phyloP scores from a whole-genome alignment of 2,888 invertebrate species.

The Mythimna pallens region DNA sequence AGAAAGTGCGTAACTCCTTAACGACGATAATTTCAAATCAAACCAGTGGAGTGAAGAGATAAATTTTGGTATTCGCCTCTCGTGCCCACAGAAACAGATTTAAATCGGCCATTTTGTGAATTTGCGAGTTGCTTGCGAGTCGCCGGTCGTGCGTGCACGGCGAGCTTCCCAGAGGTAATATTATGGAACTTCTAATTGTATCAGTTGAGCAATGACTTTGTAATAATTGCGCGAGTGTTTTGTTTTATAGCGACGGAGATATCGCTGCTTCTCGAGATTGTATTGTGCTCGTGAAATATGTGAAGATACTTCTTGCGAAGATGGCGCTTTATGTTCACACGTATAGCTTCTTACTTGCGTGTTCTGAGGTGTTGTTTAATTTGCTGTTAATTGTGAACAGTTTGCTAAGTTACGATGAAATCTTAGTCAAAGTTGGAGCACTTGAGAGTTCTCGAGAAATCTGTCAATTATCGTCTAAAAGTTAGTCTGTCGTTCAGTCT shows the following conservation, averaged over 20 bases:
- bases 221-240: constrained; percentile 50
- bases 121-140: constrained; percentile 65
- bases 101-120: constrained; percentile 77
- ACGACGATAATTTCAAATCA: constrained; percentile 84
- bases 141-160: constrained; percentile 49
- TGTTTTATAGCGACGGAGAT: constrained; percentile 35
- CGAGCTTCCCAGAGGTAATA: constrained; percentile 57
- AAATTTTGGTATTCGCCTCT: constrained; percentile 74
- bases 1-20: constrained; percentile 83
- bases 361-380: constrained; percentile 35
- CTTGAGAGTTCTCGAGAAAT: constrained; percentile 39
- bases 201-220: constrained; percentile 47
- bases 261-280: constrained; percentile 24
- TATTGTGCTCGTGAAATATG: constrained; percentile 36
- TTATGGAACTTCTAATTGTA: constrained; percentile 64
- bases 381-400: constrained; percentile 29
- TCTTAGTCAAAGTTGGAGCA: constrained; percentile 27
- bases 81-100: constrained; percentile 79
- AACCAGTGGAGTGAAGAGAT: constrained; percentile 80
- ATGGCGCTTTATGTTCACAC: background rate
- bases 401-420: constrained; percentile 31
- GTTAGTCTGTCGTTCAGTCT: constrained; percentile 26
- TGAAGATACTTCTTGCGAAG: constrained; percentile 10
- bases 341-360: constrained; percentile 1
- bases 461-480: constrained; percentile 41